Evolutionary conservation across 1,140 invertebrate species (phyloP).

Genomic region (Saccostrea cuccullata): DNA sequence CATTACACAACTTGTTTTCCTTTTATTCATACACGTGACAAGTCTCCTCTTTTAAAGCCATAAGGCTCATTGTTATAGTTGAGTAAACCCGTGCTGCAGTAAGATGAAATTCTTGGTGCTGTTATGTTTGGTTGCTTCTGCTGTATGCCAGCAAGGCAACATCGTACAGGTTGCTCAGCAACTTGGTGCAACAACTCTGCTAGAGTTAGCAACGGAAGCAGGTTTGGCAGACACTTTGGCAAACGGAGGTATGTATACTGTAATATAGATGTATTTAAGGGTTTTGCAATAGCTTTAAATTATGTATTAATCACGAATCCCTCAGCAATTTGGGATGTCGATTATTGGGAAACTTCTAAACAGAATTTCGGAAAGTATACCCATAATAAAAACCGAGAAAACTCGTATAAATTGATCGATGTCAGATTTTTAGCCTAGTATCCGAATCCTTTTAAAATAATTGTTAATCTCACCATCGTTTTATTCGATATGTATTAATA

Average conservation of each 20-base stretch:
- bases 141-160: slow-evolving; percentile 46
- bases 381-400: no score
- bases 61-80: background rate
- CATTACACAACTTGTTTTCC: background rate
- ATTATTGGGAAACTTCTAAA: no score
- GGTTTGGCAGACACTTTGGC: slow-evolving; percentile 57
- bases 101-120: background rate
- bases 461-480: no score
- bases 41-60: background rate
- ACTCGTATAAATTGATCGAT: no score
- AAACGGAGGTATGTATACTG: slow-evolving; percentile 47
- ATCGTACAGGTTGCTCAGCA: slow-evolving; percentile 55
- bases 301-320: no score
- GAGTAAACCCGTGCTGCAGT: background rate
- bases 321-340: no score
- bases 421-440: no score
- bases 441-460: no score
- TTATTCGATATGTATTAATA: no score
- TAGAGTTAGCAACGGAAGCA: slow-evolving; percentile 56
- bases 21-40: background rate
- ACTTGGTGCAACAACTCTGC: slow-evolving; percentile 61
- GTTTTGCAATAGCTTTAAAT: no score
- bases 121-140: slow-evolving; percentile 36
- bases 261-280: background rate
- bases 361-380: no score